Base-by-base conservation (phyloP, 1,140 invertebrate species). In the Rhizoglyphus robini region DNA sequence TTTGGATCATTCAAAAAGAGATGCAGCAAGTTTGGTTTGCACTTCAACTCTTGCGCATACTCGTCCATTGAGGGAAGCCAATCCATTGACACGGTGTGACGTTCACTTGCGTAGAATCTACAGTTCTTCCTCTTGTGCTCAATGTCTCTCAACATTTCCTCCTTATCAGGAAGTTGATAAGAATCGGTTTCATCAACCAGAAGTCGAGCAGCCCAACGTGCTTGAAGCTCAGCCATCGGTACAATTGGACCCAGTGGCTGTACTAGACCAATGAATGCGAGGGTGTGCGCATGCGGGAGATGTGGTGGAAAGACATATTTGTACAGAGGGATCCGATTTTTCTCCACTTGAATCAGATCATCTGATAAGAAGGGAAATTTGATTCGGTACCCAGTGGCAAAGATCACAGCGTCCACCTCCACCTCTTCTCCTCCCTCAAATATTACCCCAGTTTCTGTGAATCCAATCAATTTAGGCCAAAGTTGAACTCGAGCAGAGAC, bases 221-320 rank as follows among this genome's bases (percentile, higher is more conserved):
- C 73, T 70, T 81, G 80, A 36, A 82, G 74, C 71, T 81, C 80
- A 13, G 77, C 73, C 34, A 80, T 76, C 5, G 80, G 78, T 68
- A 79, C 74, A n/a, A 80, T 71, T 31, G 77, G 72, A 46, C 79
- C 79, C 18, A 80, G 67, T 34, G 79, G 77, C 69, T 81, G 80
- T 46, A 80, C 70, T 32, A 78, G 73, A 0, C 81, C 81, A 61
- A 81, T 79, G 1, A 81, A 70, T n/a, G 78, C 75, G 38, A 81
- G 51, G 1, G 74, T 76, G 0, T 63, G 25, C 65, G 68, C n/a
- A 48, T 74, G 73, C 23, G 51, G 41, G 25, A 70, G 41, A 13
- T 68, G 57, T 1, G 78, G 77, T 20, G 76, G 76, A 46, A 79
- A 80, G 36, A 79, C 73, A 66, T 74, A 76, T 64, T 80, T 70